phyloP scores from a whole-genome alignment of 1,140 invertebrate genomes.

The Calliphora vicina region DNA sequence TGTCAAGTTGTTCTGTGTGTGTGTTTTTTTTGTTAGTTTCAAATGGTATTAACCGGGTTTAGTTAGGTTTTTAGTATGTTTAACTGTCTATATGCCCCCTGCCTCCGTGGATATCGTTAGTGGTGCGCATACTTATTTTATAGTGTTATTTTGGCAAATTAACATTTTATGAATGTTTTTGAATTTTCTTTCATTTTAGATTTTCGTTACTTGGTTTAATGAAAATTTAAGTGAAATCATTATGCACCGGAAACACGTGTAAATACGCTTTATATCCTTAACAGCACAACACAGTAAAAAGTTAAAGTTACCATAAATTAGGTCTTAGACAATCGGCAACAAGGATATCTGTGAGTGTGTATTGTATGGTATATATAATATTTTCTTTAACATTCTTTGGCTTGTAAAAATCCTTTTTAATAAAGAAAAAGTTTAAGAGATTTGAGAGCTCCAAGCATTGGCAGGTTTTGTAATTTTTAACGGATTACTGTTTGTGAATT shows the following conservation, averaged over 20 bases:
- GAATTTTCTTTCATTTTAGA: not conserved
- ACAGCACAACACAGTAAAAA: not conserved
- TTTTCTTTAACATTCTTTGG: no score
- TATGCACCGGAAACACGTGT: conserved; percentile 11
- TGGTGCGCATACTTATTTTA: not conserved
- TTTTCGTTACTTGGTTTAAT: conserved; percentile 2
- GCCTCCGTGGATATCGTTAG: not conserved
- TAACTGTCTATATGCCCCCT: not conserved
- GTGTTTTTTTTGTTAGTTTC: no score
- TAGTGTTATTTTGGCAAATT: conserved; percentile 7
- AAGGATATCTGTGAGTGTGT: not conserved
- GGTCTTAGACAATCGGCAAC: not conserved
- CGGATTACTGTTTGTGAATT: no score
- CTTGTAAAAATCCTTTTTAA: no score
- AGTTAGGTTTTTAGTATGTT: not conserved
- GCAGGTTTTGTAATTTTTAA: no score
- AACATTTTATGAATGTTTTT: conserved; percentile 21
- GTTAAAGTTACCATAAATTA: not conserved
- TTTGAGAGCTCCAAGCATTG: no score
- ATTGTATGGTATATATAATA: no score
- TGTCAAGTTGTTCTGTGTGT: no score
- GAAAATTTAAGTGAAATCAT: conserved; percentile 13
- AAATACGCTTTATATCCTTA: not conserved
- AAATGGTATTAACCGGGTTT: not conserved
- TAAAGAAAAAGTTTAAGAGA: no score